A percentile compares a stretch with the other conserved stretches of the same genome.
These are phyloP conservation scores for Aphelinus atriplicis DNA, from an alignment of 1,140 invertebrate genomes.

Conservation along the genomic window DNA sequence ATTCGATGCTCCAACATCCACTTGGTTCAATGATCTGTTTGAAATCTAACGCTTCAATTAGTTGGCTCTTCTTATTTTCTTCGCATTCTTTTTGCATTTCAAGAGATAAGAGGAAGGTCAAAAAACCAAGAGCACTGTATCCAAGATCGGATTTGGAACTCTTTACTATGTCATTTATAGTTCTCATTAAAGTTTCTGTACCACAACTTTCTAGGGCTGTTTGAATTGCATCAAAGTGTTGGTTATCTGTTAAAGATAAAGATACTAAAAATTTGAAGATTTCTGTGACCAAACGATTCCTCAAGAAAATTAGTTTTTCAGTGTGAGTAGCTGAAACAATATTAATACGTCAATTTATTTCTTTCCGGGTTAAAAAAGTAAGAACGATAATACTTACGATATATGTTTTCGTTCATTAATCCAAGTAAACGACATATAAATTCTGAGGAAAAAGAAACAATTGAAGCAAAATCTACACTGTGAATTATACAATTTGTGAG, in stretches of 20 bases:
- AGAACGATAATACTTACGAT: conserved; percentile 56
- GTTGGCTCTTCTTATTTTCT: conserved; percentile 39
- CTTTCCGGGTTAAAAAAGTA: background rate
- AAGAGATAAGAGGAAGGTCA: conserved; percentile 54
- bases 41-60: conserved; percentile 48
- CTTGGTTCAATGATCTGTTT: background rate
- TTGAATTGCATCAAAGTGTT: conserved; percentile 57
- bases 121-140: conserved; percentile 53
- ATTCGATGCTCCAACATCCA: conserved; percentile 3
- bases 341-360: background rate
- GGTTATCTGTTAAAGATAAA: conserved; percentile 55
- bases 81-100: conserved; percentile 55
- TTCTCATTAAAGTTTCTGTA: conserved; percentile 53
- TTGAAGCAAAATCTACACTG: conserved; percentile 57
- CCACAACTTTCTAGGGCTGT: conserved; percentile 54
- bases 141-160: conserved; percentile 46
- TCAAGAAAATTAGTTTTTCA: conserved; percentile 55
- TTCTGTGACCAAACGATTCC: conserved; percentile 63
- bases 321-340: conserved; percentile 52
- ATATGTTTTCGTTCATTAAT: conserved; percentile 62
- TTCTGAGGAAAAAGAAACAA: conserved; percentile 62
- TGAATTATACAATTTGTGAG: conserved; percentile 59
- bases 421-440: conserved; percentile 60
- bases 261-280: conserved; percentile 64
- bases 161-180: conserved; percentile 59